Evolutionary conservation across 2,888 invertebrate genomes (phyloP).

Genomic region (Apamea sordens): DNA sequence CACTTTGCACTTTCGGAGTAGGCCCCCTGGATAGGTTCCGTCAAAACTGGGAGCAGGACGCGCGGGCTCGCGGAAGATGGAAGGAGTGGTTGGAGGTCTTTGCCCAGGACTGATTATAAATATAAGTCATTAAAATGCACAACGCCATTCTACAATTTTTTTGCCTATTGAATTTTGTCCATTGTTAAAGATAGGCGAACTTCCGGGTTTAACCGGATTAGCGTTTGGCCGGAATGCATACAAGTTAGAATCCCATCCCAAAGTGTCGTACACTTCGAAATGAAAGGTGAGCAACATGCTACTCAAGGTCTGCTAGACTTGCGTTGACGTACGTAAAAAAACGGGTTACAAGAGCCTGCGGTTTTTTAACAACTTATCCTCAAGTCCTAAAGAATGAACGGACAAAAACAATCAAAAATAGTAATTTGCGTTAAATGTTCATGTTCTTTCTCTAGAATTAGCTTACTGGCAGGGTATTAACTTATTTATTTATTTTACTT

Average conservation of each 20-base stretch:
- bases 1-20: no score
- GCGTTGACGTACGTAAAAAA: neutral
- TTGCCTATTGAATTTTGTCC: neutral
- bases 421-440: neutral
- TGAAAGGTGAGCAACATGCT: neutral
- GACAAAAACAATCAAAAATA: no score
- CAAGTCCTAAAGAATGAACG: neutral
- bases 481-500: no score
- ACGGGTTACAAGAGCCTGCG: neutral
- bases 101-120: neutral
- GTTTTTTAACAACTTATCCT: neutral
- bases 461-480: no score
- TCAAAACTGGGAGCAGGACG: neutral
- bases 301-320: neutral
- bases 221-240: neutral
- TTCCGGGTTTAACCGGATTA: neutral
- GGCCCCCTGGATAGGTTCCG: neutral
- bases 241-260: neutral
- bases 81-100: neutral
- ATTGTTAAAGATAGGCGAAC: neutral
- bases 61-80: neutral
- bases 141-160: neutral
- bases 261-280: neutral
- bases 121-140: conserved; percentile 7
- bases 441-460: no score